Evolutionary conservation across 2,797 vertebrate genomes (phyloP), one percentile per base, ranked within the genome.

Genomic region (Myotis vivesi): DNA sequence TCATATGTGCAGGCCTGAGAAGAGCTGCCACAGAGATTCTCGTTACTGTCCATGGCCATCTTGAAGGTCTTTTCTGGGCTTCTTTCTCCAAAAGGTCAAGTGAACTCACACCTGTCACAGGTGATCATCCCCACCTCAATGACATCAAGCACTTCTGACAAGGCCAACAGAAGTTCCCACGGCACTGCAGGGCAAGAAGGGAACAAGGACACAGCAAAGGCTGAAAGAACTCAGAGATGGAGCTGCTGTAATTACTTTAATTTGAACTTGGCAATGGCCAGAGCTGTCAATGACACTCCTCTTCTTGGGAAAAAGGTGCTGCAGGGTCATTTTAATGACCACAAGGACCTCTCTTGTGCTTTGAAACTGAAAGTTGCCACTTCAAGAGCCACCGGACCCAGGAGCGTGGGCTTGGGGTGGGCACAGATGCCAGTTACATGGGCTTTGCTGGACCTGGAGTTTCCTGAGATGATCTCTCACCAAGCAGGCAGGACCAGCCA

Each of bases 221-320:
- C 28, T 66, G 75, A 92, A 91, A 95, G 51, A 77, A 36, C n/a
- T 71, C 41, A 16, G 73, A n/a, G 80, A 72, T 15, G 25, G 71
- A 85, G 73, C 57, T 25, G 57, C 81, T 75, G 25, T 87, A 84
- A 97, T 96, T 89, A 96, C 38, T 76, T 87, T 94, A 89, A 97
- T 97, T 96, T 95, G 96, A 96, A 95, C 85, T 89, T 96, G 93
- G 96, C 83, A 44, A 41, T 87, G 89, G 87, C 62, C 44, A 15
- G 49, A 79, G 86, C 94, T 96, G 96, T 94, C 95, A 96, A 13
- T 0, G 72, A 94, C 25, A 19, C 36, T 87, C 62, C 36, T 89
- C 62, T 94, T 94, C 87, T 68, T 55, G 51, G 73, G 86, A 44
- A 85, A 76, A 44, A 94, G 83, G 88, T 91, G 73, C 55, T 46